Evolutionary conservation across 2,113 vertebrate genomes (phyloP).

Genomic region (Chaetodon trifascialis): DNA sequence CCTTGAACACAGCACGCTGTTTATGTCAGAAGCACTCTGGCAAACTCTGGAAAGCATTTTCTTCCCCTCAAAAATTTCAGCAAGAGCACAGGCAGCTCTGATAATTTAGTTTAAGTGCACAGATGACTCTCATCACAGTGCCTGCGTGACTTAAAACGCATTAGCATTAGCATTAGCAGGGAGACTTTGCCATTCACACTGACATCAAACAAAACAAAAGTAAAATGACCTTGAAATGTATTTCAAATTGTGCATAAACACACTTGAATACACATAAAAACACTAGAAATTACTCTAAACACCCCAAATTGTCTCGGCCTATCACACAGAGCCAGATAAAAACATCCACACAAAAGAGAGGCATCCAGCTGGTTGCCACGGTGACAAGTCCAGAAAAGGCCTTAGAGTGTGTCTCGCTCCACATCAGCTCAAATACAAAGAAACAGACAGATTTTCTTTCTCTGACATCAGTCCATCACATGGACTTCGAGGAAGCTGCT

Average conservation of each 20-base stretch:
- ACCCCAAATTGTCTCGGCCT: neutral
- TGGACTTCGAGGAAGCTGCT: neutral
- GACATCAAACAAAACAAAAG: conserved; percentile 23
- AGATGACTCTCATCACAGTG: neutral
- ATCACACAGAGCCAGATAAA: conserved; percentile 41
- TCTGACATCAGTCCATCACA: conserved; percentile 7
- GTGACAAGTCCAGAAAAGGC: conserved; percentile 25
- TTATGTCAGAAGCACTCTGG: conserved; percentile 29
- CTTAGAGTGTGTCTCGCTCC: neutral
- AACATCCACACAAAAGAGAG: conserved; percentile 1
- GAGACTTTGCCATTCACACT: neutral
- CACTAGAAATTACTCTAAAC: conserved; percentile 1
- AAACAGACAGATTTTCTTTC: neutral
- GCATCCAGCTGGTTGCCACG: conserved; percentile 40
- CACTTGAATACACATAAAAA: conserved; percentile 8
- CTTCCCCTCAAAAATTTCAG: neutral
- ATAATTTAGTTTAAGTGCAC: conserved; percentile 14
- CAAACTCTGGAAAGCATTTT: neutral
- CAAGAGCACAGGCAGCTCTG: neutral
- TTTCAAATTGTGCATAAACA: conserved; percentile 13
- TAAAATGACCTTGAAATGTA: conserved; percentile 9
- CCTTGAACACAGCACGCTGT: neutral
- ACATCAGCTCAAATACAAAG: conserved; percentile 19
- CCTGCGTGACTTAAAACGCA: conserved; percentile 5
- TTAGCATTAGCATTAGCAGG: neutral